Conservation (phyloP, 2,888 invertebrate genomes). For the Zygogramma bicolorata region DNA sequence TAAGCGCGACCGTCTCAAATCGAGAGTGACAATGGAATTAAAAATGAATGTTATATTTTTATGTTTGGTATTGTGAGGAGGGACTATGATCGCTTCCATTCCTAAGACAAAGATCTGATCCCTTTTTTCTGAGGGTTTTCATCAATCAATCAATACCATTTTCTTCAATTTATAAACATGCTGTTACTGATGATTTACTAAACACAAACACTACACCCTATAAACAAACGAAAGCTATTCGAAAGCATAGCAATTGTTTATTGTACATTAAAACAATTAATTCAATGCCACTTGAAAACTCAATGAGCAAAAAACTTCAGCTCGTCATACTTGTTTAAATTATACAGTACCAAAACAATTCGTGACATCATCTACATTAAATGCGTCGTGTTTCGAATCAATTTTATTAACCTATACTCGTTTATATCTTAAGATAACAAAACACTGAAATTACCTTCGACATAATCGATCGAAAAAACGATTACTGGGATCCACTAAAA, state of each 20-base stretch:
- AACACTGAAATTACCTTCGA: constrained; percentile 25
- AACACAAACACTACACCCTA: background rate
- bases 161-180: too few species aligned
- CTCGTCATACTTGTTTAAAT: background rate
- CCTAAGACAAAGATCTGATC: too few species aligned
- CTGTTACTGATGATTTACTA: too few species aligned
- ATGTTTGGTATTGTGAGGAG: too few species aligned
- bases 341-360: constrained; percentile 2
- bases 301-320: background rate
- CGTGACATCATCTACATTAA: constrained; percentile 29
- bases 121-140: too few species aligned
- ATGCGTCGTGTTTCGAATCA: background rate
- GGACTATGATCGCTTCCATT: too few species aligned
- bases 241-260: background rate
- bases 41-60: too few species aligned
- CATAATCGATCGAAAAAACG: constrained; percentile 18
- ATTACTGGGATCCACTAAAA: background rate
- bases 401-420: background rate
- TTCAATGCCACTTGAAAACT: background rate
- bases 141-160: too few species aligned
- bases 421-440: background rate
- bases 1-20: too few species aligned
- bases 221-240: background rate
- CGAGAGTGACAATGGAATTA: too few species aligned
- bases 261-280: background rate